Percentiles rank a stretch among this genome's conserved stretches.
These are phyloP conservation scores for Anas bahamensis DNA, from an alignment of 2,797 vertebrate species.

Conservation along the genomic window DNA sequence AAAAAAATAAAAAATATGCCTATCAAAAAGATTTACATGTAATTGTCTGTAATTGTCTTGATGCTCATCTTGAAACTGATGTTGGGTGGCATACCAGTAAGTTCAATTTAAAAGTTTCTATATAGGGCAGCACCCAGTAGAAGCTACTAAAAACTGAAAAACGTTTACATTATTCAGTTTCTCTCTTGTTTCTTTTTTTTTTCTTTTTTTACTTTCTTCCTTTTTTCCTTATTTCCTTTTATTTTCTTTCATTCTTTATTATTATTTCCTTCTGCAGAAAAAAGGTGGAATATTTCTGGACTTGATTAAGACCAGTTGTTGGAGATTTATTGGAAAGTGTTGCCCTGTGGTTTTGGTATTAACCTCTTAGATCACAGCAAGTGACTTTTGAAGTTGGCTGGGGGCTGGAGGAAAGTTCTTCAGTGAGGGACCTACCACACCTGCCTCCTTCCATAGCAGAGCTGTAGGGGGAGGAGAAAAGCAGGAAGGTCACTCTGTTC, in stretches of 20 bases:
- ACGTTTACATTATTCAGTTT: not conserved
- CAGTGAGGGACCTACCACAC: not conserved
- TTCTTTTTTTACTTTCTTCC: not conserved
- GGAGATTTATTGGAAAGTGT: constrained; percentile 5
- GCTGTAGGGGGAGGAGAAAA: not conserved
- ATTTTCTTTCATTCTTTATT: no score
- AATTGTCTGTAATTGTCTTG: not conserved
- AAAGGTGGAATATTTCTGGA: constrained; percentile 1
- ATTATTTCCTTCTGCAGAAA: not conserved
- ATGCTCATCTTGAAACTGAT: not conserved
- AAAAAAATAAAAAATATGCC: not conserved
- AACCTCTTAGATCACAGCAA: constrained; percentile 59
- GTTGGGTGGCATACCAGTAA: not conserved
- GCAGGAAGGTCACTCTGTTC: not conserved
- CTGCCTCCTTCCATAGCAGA: not conserved
- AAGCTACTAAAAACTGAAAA: not conserved
- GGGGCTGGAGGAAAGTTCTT: not conserved
- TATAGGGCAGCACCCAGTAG: not conserved
- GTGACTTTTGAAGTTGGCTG: constrained; percentile 48
- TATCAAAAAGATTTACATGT: not conserved
- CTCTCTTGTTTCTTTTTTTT: not conserved
- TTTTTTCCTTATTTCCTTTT: not conserved
- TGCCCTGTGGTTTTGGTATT: not conserved
- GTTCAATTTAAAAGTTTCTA: not conserved
- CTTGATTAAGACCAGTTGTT: constrained; percentile 22